Conservation (phyloP, 1,140 invertebrate genomes). For the Paraescarpia echinospica region DNA sequence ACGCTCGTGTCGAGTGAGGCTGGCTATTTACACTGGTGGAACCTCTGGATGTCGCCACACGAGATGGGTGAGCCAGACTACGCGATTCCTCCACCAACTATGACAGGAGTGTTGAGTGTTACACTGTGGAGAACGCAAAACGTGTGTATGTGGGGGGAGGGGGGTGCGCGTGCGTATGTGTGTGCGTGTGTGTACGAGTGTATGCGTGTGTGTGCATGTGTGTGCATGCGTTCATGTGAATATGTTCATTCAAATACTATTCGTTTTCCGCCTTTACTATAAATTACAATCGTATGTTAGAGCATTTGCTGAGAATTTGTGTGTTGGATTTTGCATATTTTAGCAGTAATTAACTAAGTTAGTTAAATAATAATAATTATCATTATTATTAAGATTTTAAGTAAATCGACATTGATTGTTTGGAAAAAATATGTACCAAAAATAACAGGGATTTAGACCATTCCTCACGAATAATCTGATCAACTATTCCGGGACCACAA, state of each 20-base stretch:
- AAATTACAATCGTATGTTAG: not conserved
- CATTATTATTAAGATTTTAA: too few species aligned
- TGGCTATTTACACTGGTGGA: conserved; percentile 52
- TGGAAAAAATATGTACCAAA: not conserved
- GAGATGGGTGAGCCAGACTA: conserved; percentile 44
- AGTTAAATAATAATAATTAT: too few species aligned
- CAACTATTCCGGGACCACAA: not conserved
- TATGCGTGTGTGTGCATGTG: too few species aligned
- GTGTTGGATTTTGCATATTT: too few species aligned
- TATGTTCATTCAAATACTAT: too few species aligned
- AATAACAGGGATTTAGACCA: too few species aligned
- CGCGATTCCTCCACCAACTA: not conserved
- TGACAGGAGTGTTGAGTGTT: too few species aligned
- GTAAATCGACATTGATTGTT: not conserved
- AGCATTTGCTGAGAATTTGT: not conserved
- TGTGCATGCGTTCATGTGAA: too few species aligned
- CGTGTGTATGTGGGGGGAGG: not conserved
- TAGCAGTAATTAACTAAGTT: too few species aligned
- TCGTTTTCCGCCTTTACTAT: not conserved
- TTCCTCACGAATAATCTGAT: not conserved
- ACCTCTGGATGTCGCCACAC: conserved; percentile 43
- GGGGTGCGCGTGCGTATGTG: not conserved
- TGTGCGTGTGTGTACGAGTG: not conserved
- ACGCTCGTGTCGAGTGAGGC: conserved; percentile 54
- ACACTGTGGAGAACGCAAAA: not conserved